Evolutionary conservation across 2,888 invertebrate genomes (phyloP).

Genomic region (Sceliomorpha sp.): DNA sequence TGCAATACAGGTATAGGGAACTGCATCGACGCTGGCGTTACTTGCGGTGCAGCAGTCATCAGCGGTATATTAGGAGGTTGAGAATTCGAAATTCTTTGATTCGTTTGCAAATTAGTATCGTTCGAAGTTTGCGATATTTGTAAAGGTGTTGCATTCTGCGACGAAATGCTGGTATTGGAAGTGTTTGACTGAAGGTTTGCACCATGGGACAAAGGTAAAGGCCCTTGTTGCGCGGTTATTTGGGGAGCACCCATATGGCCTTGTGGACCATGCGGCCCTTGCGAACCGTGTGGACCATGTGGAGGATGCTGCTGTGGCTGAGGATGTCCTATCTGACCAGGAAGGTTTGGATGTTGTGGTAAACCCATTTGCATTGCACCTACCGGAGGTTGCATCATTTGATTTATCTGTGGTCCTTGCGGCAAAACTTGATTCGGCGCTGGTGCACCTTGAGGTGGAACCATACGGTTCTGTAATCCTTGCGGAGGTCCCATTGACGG

Average conservation of each 20-base stretch:
- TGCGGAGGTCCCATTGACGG: slow-evolving; percentile 25
- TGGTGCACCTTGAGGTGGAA: slow-evolving; percentile 20
- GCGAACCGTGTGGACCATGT: no score
- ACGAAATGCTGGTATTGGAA: slow-evolving; percentile 32
- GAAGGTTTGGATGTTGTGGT: slow-evolving; percentile 38
- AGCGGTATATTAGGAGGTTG: slow-evolving; percentile 23
- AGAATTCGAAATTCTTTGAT: slow-evolving; percentile 19
- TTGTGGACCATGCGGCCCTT: no score
- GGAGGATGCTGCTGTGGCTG: slow-evolving; percentile 42
- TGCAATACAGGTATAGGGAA: slow-evolving; percentile 22
- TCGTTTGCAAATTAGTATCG: slow-evolving; percentile 6
- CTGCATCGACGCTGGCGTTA: slow-evolving; percentile 15
- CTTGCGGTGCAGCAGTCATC: slow-evolving; percentile 3
- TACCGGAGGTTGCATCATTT: slow-evolving; percentile 60
- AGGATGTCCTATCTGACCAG: slow-evolving; percentile 22
- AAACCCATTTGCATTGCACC: slow-evolving; percentile 58
- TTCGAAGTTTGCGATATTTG: slow-evolving; percentile 55
- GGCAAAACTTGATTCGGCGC: slow-evolving; percentile 54
- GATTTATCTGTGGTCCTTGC: slow-evolving; percentile 57
- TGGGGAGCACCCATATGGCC: slow-evolving; percentile 25
- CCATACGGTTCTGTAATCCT: slow-evolving; percentile 55
- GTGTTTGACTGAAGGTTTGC: not conserved
- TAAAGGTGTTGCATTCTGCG: slow-evolving; percentile 51
- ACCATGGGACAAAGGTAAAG: slow-evolving; percentile 17
- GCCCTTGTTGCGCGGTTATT: slow-evolving; percentile 23